These are phyloP conservation scores for Helicoverpa zea DNA, from an alignment of 1,140 invertebrate genomes.

Conservation along the genomic window DNA sequence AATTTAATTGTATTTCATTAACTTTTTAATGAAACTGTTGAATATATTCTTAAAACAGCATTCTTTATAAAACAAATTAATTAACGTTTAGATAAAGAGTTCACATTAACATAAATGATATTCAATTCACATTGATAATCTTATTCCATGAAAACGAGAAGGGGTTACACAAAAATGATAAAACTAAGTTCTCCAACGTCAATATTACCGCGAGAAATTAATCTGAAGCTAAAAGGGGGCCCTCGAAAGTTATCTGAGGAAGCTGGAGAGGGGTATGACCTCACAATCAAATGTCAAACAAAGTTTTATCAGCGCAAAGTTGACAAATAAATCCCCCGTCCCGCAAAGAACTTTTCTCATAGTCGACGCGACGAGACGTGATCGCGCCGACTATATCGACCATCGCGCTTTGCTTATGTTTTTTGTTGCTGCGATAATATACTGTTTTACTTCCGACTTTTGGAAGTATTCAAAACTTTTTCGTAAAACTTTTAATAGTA, in stretches of 20 bases:
- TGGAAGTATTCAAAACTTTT: neutral
- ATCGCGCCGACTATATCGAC: slow-evolving; percentile 55
- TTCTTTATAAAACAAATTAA: no score
- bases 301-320: slow-evolving; percentile 84
- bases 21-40: neutral
- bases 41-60: neutral
- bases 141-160: slow-evolving; percentile 32
- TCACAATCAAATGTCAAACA: slow-evolving; percentile 82
- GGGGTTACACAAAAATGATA: slow-evolving; percentile 53
- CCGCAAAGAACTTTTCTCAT: slow-evolving; percentile 75
- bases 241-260: slow-evolving; percentile 71
- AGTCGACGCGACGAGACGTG: slow-evolving; percentile 66
- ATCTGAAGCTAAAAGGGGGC: slow-evolving; percentile 70
- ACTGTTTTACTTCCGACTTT: neutral
- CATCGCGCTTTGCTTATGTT: neutral
- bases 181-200: slow-evolving; percentile 57
- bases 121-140: slow-evolving; percentile 15
- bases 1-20: slow-evolving; percentile 11
- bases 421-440: slow-evolving; percentile 8
- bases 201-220: slow-evolving; percentile 70
- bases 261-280: slow-evolving; percentile 68
- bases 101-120: no score
- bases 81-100: no score
- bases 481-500: neutral
- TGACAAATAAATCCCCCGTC: slow-evolving; percentile 82